Evolutionary conservation across 2,888 invertebrate species (phyloP).

Genomic region (Polyommatus icarus): DNA sequence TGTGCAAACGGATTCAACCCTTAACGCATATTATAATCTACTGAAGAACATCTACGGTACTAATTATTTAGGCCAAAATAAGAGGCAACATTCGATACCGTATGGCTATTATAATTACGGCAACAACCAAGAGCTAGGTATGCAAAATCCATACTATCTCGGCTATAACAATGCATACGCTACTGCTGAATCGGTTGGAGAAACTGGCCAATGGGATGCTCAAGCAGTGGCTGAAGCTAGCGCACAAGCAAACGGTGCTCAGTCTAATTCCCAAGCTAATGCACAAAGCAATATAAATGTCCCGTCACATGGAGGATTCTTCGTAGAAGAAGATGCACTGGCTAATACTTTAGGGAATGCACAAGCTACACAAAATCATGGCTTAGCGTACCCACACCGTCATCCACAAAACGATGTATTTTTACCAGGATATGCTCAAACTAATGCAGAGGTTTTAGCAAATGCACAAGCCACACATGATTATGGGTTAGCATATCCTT

Average conservation of each 20-base stretch:
- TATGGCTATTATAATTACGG: not conserved
- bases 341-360: constrained; percentile 33
- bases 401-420: not conserved
- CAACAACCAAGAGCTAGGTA: not conserved
- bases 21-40: not conserved
- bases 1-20: not conserved
- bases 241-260: not conserved
- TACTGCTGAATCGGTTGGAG: constrained; percentile 2
- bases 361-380: constrained; percentile 8
- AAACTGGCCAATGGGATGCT: constrained; percentile 26
- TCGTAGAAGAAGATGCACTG: not conserved
- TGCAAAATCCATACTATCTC: not conserved
- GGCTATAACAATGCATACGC: constrained; percentile 12
- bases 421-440: not conserved
- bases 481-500: not conserved
- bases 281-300: not conserved
- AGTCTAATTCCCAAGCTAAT: constrained; percentile 31
- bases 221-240: constrained; percentile 25
- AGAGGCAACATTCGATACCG: not conserved
- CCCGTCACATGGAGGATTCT: not conserved
- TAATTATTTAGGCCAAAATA: not conserved
- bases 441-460: constrained; percentile 16
- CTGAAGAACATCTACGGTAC: not conserved
- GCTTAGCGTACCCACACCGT: not conserved
- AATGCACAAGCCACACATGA: constrained; percentile 31